A percentile compares a stretch with the other conserved stretches of the same genome.
These are phyloP conservation scores for Cheilosia scutellata DNA, from an alignment of 2,888 invertebrate species.

Conservation along the genomic window DNA sequence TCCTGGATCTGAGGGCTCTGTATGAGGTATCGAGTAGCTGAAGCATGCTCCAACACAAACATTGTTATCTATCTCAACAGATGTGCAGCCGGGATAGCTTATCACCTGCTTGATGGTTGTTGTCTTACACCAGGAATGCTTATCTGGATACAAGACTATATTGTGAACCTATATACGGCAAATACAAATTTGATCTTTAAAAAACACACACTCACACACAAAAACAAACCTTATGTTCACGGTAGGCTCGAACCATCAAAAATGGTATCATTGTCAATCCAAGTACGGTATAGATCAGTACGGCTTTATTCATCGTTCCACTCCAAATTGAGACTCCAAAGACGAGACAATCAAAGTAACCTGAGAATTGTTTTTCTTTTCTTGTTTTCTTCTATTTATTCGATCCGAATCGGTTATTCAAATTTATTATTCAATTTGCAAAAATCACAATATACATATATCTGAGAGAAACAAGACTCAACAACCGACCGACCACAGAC, in stretches of 20 bases:
- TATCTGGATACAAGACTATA: conserved; percentile 88
- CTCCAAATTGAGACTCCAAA: neutral
- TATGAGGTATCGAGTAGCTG: conserved; percentile 89
- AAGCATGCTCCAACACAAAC: conserved; percentile 90
- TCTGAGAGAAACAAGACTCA: neutral
- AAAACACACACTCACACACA: neutral
- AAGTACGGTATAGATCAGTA: conserved; percentile 12
- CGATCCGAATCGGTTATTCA: neutral
- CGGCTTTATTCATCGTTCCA: conserved; percentile 43
- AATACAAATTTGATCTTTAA: neutral
- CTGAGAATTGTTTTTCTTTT: neutral
- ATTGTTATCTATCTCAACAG: conserved; percentile 88
- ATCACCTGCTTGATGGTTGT: conserved; percentile 89
- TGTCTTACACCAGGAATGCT: conserved; percentile 89
- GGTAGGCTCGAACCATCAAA: conserved; percentile 52
- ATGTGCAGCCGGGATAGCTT: conserved; percentile 87
- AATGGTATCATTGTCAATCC: conserved; percentile 43
- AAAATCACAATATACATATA: conserved; percentile 2
- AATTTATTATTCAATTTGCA: conserved; percentile 16
- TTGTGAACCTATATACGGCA: conserved; percentile 85
- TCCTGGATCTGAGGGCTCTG: conserved; percentile 88
- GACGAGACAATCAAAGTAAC: neutral
- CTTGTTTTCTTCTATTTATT: conserved; percentile 3
- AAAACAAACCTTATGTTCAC: conserved; percentile 65
- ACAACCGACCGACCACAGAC: neutral